A percentile compares a stretch with the other conserved stretches of the same genome.
phyloP scores from a whole-genome alignment of 2,888 invertebrate genomes.

The Campoplex nolae region DNA sequence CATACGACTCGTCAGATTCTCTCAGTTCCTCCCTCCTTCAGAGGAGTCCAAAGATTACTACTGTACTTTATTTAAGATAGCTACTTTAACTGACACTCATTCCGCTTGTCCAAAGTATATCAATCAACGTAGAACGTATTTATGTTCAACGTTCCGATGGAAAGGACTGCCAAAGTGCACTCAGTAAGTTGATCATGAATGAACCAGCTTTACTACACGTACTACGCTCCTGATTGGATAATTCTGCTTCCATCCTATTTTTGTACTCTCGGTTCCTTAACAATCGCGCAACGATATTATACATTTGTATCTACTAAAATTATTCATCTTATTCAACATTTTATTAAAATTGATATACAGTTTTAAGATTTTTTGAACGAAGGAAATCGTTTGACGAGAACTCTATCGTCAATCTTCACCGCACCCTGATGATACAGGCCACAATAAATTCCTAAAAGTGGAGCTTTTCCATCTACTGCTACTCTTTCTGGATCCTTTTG shows the following conservation, averaged over 20 bases:
- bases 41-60: not conserved
- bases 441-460: slow-evolving; percentile 86
- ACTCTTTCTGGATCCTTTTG: slow-evolving; percentile 72
- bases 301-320: not conserved
- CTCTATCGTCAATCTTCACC: slow-evolving; percentile 85
- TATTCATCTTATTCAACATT: not conserved
- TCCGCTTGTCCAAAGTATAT: not conserved
- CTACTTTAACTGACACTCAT: not conserved
- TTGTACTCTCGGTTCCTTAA: not conserved
- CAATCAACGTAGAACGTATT: not conserved
- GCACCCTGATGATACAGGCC: slow-evolving; percentile 84
- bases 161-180: not conserved
- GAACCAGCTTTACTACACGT: not conserved
- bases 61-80: not conserved
- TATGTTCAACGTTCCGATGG: not conserved
- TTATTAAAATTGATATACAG: not conserved
- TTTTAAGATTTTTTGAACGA: not conserved
- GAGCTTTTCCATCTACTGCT: slow-evolving; percentile 80
- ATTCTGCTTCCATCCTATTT: not conserved
- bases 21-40: slow-evolving; percentile 23
- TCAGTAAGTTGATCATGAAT: not conserved
- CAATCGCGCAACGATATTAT: not conserved
- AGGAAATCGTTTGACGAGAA: slow-evolving; percentile 81
- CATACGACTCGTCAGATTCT: slow-evolving; percentile 2
- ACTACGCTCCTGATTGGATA: not conserved